Percentiles rank a stretch among this genome's conserved stretches.
phyloP scores from a whole-genome alignment of 2,113 vertebrate genomes.

The Amblyornis subalaris region DNA sequence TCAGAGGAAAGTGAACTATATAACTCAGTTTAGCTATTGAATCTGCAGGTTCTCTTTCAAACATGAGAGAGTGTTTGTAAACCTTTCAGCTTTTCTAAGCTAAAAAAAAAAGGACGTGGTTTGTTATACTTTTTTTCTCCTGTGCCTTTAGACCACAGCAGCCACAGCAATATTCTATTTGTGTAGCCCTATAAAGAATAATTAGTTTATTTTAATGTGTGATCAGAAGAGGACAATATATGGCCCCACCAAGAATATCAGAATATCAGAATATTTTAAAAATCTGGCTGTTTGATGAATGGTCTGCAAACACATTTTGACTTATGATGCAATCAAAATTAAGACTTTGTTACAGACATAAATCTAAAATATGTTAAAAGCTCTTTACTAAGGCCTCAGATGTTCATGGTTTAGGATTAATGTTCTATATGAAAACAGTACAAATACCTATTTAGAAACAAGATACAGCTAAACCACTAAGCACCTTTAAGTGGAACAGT shows the following conservation, averaged over 20 bases:
- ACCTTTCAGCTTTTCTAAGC: not conserved
- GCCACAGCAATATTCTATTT: not conserved
- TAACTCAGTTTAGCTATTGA: not conserved
- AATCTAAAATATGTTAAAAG: not conserved
- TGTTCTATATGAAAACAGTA: not conserved
- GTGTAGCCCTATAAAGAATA: not conserved
- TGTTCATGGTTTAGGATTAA: not conserved
- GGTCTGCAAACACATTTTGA: not conserved
- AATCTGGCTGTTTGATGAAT: not conserved
- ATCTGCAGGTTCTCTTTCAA: not conserved
- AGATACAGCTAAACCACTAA: not conserved
- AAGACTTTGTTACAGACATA: not conserved
- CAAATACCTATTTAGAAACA: slow-evolving; percentile 15
- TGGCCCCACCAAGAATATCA: not conserved
- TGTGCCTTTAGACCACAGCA: not conserved
- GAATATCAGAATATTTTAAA: not conserved
- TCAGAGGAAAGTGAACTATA: not conserved
- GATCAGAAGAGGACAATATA: not conserved
- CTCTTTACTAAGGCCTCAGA: not conserved
- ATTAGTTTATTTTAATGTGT: not conserved
- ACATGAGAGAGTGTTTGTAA: not conserved
- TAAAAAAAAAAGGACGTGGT: rapidly evolving
- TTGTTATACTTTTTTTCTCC: not conserved
- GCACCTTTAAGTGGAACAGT: not conserved
- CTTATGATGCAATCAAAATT: not conserved